Conservation (phyloP, 2,113 vertebrate genomes). For the Strix uralensis region DNA sequence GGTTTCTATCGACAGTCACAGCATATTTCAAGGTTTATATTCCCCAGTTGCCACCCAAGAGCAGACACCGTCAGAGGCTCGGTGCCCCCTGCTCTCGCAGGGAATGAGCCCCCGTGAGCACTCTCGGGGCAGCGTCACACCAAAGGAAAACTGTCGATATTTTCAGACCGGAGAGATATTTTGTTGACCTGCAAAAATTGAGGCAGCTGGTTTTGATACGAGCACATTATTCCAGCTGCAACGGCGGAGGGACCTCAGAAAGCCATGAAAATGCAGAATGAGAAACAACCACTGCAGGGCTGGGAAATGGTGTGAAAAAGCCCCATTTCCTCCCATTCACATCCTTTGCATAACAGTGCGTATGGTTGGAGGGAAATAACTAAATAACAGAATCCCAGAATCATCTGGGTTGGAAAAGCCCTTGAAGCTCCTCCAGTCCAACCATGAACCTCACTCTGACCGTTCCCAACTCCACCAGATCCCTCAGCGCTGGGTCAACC, state of each 20-base stretch:
- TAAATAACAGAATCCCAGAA: too few species aligned
- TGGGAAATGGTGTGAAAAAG: background rate
- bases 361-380: background rate
- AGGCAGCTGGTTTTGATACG: background rate
- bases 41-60: too few species aligned
- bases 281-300: background rate
- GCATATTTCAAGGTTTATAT: background rate
- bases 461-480: too few species aligned
- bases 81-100: background rate
- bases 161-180: too few species aligned
- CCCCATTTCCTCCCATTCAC: background rate
- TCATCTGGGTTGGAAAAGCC: too few species aligned
- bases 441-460: too few species aligned
- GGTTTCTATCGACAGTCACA: background rate
- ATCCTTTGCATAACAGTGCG: background rate
- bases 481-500: too few species aligned
- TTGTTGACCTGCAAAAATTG: background rate
- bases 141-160: background rate
- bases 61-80: background rate
- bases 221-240: background rate
- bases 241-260: background rate
- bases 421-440: too few species aligned
- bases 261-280: background rate
- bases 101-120: rapidly evolving
- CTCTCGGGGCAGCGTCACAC: rapidly evolving